Evolutionary conservation across 2,888 invertebrate genomes (phyloP), one percentile per base, ranked within the genome.

Genomic region (Brenthis hecate): DNA sequence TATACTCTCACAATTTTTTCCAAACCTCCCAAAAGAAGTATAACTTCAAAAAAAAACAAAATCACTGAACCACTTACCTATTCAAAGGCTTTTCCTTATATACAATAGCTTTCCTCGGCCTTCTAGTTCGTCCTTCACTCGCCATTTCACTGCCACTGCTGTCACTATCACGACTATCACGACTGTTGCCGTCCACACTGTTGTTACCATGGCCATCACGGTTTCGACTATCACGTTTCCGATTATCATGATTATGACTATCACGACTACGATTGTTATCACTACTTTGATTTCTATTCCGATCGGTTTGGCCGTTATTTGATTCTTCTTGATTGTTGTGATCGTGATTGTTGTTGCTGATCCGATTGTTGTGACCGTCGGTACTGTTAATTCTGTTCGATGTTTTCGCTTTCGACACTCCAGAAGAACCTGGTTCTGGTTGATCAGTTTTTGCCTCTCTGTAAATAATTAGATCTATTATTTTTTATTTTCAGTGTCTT

Each of bases 11-110:
- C 1, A 19, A 19, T 19, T 19, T 19, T 19, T 19, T 19, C 19
- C 19, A 19, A 19, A 19, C 19, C 19, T 19, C 19, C 19, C 19
- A 28, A 28, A 28, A 28, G 28, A 28, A 28, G 28, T 28, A 4
- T 28, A 28, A 28, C 19, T 19, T 28, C 5, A 4, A 28, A 28
- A 28, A 28, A 28, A 28, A 28, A 2, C 23, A 28, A 28, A 0
- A n/a, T 3, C 1, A 6, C 2, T 51, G n/a, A 14, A 43, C 55
- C 3, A 32, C 47, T 13, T 69, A 91, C 92, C 87, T 84, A 66
- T 89, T 91, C 16, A 91, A 78, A 4, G 91, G 87, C 60, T 85
- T 89, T 82, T 93, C 93, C 73, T 88, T 91, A 51, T 93, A 93
- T 0, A 82, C 82, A 76, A 91, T 80, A 0, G 81, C 74, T 60